A percentile compares a stretch with the other conserved stretches of the same genome.
These are phyloP conservation scores for Strigops habroptila DNA, from an alignment of 2,113 vertebrate species.

Conservation along the genomic window DNA sequence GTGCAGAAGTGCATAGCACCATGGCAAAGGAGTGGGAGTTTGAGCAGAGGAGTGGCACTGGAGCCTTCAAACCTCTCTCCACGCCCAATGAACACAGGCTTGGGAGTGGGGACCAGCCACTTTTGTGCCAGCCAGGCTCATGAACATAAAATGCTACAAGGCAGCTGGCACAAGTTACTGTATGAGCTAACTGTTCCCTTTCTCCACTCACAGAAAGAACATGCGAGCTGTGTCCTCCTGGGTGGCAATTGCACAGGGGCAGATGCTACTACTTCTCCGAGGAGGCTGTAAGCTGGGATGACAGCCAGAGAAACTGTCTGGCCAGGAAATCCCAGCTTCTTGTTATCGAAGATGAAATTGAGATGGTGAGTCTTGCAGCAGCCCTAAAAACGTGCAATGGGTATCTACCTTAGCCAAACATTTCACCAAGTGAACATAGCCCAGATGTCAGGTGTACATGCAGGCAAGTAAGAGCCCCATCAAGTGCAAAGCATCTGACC, in stretches of 20 bases:
- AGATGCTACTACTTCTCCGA: conserved; percentile 48
- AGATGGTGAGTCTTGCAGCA: conserved; percentile 44
- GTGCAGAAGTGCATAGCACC: background rate
- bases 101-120: background rate
- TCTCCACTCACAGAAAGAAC: background rate
- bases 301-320: conserved; percentile 29
- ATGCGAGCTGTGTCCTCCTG: conserved; percentile 4
- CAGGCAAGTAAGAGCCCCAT: background rate
- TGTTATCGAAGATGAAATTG: conserved; percentile 18
- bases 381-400: background rate
- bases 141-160: background rate
- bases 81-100: background rate
- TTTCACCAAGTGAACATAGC: background rate
- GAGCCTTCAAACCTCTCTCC: background rate
- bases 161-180: background rate
- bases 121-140: background rate
- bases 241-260: conserved; percentile 32
- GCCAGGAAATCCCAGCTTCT: conserved; percentile 45
- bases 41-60: background rate
- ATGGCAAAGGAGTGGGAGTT: background rate
- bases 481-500: background rate
- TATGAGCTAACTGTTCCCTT: background rate
- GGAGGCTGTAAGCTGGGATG: conserved; percentile 28
- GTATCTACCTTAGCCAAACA: background rate
- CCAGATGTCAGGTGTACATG: background rate